Percentiles rank a stretch among this genome's conserved stretches.
These are phyloP conservation scores for Alexandromys fortis DNA, from an alignment of 2,113 vertebrate species.

Conservation along the genomic window DNA sequence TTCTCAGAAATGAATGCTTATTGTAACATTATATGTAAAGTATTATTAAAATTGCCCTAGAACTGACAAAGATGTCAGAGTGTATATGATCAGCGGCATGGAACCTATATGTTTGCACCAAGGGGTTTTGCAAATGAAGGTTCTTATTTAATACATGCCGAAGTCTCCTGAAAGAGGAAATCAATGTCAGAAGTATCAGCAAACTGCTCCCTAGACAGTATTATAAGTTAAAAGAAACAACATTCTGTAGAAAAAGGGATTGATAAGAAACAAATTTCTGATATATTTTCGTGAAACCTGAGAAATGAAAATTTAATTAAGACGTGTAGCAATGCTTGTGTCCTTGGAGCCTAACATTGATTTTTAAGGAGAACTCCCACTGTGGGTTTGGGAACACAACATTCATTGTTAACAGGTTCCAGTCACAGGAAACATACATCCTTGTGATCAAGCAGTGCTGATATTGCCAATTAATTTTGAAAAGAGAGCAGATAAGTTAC, in stretches of 20 bases:
- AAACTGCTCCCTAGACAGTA: background rate
- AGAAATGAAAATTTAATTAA: background rate
- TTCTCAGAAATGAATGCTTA: background rate
- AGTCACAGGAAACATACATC: background rate
- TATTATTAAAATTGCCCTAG: background rate
- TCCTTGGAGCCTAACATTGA: background rate
- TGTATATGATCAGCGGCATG: background rate
- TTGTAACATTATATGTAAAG: background rate
- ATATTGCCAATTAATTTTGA: background rate
- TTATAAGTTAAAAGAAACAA: background rate
- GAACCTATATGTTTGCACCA: background rate
- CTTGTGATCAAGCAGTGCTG: background rate
- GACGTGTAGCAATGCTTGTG: background rate
- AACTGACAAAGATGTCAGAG: background rate
- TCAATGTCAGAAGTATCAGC: background rate
- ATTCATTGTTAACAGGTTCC: background rate
- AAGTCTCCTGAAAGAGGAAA: background rate
- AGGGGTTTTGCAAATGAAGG: background rate
- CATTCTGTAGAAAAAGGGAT: background rate
- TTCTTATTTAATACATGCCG: background rate
- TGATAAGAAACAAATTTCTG: background rate
- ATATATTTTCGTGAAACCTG: background rate
- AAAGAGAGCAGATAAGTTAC: background rate
- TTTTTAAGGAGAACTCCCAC: constrained; percentile 5
- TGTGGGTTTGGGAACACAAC: background rate